phyloP scores from a whole-genome alignment of 1,140 invertebrate species.

The Caenorhabditis inopinata region DNA sequence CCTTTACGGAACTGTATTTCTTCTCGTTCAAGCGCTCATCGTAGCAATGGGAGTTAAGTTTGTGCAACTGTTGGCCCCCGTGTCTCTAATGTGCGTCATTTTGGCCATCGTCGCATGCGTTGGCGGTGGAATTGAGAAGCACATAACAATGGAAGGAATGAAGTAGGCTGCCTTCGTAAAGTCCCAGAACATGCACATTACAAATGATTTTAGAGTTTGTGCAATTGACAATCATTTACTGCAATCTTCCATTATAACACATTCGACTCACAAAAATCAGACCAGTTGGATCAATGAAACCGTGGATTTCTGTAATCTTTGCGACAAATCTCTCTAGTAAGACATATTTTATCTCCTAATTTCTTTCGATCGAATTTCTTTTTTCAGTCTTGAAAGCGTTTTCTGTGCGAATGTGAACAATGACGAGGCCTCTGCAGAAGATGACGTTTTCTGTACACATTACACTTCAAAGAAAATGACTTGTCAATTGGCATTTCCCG shows the following conservation, averaged over 20 bases:
- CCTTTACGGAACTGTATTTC: slow-evolving; percentile 60
- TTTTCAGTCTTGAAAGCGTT: slow-evolving; percentile 55
- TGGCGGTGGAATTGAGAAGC: slow-evolving; percentile 65
- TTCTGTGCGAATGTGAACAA: slow-evolving; percentile 53
- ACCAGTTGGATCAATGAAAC: slow-evolving; percentile 36
- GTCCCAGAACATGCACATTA: background rate
- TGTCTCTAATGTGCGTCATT: slow-evolving; percentile 63
- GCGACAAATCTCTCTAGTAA: slow-evolving; percentile 51
- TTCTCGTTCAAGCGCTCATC: slow-evolving; percentile 62
- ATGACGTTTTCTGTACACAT: slow-evolving; percentile 52
- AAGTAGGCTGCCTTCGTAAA: slow-evolving; percentile 44
- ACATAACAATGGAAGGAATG: slow-evolving; percentile 59
- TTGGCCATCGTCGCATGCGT: slow-evolving; percentile 63
- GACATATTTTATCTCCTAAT: background rate
- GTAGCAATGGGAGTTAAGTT: slow-evolving; percentile 66
- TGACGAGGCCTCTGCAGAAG: slow-evolving; percentile 3
- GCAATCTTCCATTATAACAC: slow-evolving; percentile 30
- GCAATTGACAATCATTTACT: slow-evolving; percentile 62
- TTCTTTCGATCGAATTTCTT: background rate
- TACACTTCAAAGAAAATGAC: slow-evolving; percentile 21
- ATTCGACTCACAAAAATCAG: slow-evolving; percentile 13
- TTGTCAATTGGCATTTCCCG: background rate
- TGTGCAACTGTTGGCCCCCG: slow-evolving; percentile 63
- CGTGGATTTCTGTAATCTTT: slow-evolving; percentile 58
- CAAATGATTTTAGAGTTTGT: slow-evolving; percentile 55